Evolutionary conservation across 2,888 invertebrate species (phyloP), one percentile per base, ranked within the genome.

Genomic region (Vanessa cardui): DNA sequence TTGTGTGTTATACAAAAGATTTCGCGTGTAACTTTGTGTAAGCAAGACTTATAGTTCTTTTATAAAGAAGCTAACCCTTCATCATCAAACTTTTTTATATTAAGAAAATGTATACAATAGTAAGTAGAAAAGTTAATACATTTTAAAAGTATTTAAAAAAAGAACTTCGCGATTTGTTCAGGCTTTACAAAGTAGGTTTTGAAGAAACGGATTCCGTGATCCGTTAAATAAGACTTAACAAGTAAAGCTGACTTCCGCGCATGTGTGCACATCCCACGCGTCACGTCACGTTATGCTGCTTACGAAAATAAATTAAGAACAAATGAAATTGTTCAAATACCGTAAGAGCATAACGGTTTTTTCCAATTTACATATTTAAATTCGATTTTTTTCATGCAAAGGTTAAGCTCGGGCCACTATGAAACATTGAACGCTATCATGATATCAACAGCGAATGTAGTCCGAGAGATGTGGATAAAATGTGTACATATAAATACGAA

Each of bases 191-290:
- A 69, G 69, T 72, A 86, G 50, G 45, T 88, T 89, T 88, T 85
- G 86, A 89, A 86, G 83, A 83, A 87, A 86, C 84, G 84, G 82
- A 87, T 77, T 83, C 84, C 81, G 76, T 85, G 87, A 89, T 85
- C 86, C 90, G 88, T 89, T 87, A 89, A 90, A 90, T 88, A 81
- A 87, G 89, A 84, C 83, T 86, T 83, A 83, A 83, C 80, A 85
- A 88, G 87, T 83, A 82, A 80, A 81, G 88, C 86, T 77, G 82
- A 89, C 88, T 89, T 90, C 88, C 89, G 83, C 82, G 85, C 89
- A 88, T 88, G 83, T 88, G 86, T 85, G 86, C 83, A 80, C 77
- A 76, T 77, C 76, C 76, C 80, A 88, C 88, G 87, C 88, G 86
- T 83, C 88, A 83, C 75, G 84, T 83, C 84, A 85, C 86, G 80